Evolutionary conservation across 2,888 invertebrate genomes (phyloP), one percentile per base, ranked within the genome.

Genomic region (Ischnura elegans): DNA sequence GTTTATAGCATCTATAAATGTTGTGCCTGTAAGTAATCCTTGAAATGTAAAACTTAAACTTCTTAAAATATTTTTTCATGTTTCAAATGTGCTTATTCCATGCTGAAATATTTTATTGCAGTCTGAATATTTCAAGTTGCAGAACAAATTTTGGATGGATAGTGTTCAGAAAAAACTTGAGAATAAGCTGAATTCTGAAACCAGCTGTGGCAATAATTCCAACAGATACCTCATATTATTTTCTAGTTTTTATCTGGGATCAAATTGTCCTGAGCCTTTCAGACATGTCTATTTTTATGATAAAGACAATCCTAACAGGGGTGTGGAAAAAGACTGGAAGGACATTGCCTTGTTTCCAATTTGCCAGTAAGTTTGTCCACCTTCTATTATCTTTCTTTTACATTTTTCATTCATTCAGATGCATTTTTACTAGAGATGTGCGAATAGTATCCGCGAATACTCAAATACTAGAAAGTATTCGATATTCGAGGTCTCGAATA

Each of bases 221-320:
- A 42, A 43, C n/a, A 45, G 61, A 25, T 90, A 25, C 43, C 5
- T 61, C 36, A 45, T 90, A 13, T 55, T 51, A 45, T 43, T n/a
- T 13, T 90, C 90, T 61, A 90, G 66, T 36, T 61, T 90, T 90
- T 61, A 61, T 43, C 45, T 90, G 25, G 90, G 90, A 6, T 90
- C 90, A 2, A 45, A n/a, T 2, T 55, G 42, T 25, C 43, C 90
- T 43, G 90, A 90, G 10, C 90, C 90, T 0, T 90, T 90, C n/a
- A 90, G 43, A 21, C 43, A 21, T 61, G 43, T 90, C 19, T 90
- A 90, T 51, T 90, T 90, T 61, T 90, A 90, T 90, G 61, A 90
- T 6, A 90, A 90, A 61, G 45, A n/a, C 21, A 45, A 66, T 43
- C 66, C 61, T 0, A n/a, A 90, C n/a, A 43, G 43, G 42, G 43